Base-by-base conservation (phyloP, 2,113 vertebrate species). In the Microcebus murinus region DNA sequence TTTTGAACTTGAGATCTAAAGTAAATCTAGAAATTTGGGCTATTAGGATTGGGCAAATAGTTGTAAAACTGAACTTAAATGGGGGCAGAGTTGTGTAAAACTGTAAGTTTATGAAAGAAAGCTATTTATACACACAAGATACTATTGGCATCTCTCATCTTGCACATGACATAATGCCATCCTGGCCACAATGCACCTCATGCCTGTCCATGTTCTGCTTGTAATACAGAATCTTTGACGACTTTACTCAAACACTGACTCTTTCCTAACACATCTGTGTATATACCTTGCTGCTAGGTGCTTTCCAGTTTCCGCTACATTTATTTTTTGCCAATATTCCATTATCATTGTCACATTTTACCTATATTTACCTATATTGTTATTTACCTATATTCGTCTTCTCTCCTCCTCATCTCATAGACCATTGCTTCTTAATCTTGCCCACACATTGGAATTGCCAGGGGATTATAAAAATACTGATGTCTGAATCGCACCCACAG, bases 1-100 rank as follows among this genome's bases (percentile, higher is more conserved):
- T 48, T 92, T 96, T 80, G 34, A 83, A 67, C 23, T 81, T 84
- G 65, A 94, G 45, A 63, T 71, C 65, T 63, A 45, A 94, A 85
- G 70, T 59, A 90, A 85, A 55, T 87, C 29, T 80, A 50, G 67
- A 92, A 85, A 63, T 31, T 8, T 71, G 15, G n/a, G 42, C 31
- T n/a, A 27, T 59, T 92, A 25, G 25, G 18, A 74, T 94, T 90
- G 48, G 80, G 29, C 71, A 82, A 39, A 57, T 34, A 86, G 20
- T 68, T 81, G 25, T 68, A 73, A 97, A 89, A 83, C 11, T 45
- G 2, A 76, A 90, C 36, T 45, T 52, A 86, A 55, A 59, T 31
- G 31, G 27, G 14, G 34, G 9, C 17, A 8, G 36, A 1, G 3
- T 55, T 63, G 36, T 59, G 14, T 79, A 63, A n/a, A 84, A 48